These are phyloP conservation scores for Anolis sagrei DNA, from an alignment of 2,113 vertebrate genomes.

Conservation along the genomic window DNA sequence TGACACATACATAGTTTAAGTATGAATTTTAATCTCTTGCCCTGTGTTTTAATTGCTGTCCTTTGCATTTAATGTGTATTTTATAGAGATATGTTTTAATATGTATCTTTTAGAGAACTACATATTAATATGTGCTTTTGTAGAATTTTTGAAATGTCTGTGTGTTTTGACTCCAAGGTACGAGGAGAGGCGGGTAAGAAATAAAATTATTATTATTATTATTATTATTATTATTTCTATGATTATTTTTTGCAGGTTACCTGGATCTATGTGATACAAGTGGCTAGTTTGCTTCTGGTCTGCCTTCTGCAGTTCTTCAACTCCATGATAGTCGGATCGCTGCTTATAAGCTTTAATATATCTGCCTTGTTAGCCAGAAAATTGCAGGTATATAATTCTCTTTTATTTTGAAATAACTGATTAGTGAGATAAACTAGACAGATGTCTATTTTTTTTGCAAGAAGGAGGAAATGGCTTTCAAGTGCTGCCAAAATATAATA, in stretches of 20 bases:
- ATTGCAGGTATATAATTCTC: conserved; percentile 82
- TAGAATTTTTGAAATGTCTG: no score
- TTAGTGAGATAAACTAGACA: not conserved
- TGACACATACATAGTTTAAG: no score
- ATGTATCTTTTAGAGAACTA: no score
- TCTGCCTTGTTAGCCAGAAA: conserved; percentile 85
- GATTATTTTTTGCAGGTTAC: conserved; percentile 77
- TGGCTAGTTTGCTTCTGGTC: conserved; percentile 86
- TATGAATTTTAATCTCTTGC: no score
- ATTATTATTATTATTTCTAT: conserved; percentile 12
- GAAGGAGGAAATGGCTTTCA: not conserved
- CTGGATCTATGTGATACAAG: conserved; percentile 86
- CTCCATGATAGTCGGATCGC: conserved; percentile 94
- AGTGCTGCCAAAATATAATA: no score
- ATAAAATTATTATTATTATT: not conserved
- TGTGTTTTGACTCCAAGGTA: no score
- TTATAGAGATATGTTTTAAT: no score
- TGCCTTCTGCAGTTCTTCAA: conserved; percentile 95
- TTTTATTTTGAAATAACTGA: conserved; percentile 13
- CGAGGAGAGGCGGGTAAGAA: no score
- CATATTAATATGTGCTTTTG: no score
- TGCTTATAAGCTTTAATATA: conserved; percentile 92
- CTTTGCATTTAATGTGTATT: no score
- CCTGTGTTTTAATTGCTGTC: no score
- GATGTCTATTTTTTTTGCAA: not conserved